Evolutionary conservation across 1,140 invertebrate genomes (phyloP).

Genomic region (Drosophila kohkoa): DNA sequence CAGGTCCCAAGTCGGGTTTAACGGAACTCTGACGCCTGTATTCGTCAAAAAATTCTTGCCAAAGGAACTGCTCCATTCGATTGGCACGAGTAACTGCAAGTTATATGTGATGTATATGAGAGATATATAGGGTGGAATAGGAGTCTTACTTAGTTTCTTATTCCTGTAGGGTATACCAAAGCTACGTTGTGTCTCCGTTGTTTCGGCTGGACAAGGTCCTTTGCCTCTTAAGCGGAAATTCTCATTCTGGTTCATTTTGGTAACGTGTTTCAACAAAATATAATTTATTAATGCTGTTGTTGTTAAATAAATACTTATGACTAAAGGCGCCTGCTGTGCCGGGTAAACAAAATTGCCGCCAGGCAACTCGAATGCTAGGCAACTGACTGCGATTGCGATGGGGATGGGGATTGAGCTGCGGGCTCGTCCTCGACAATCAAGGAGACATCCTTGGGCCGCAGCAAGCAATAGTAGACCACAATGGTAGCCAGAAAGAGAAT

Average conservation of each 20-base stretch:
- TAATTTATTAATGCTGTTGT: slow-evolving; percentile 61
- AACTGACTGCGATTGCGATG: slow-evolving; percentile 35
- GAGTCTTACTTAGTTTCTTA: slow-evolving; percentile 51
- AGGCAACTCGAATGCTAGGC: slow-evolving; percentile 37
- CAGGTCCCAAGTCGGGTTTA: slow-evolving; percentile 15
- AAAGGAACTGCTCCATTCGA: slow-evolving; percentile 70
- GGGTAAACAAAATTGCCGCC: slow-evolving; percentile 32
- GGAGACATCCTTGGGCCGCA: slow-evolving; percentile 86
- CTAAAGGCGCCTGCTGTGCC: slow-evolving; percentile 30
- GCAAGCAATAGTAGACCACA: slow-evolving; percentile 86
- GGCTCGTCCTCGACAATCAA: slow-evolving; percentile 77
- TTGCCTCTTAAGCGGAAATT: slow-evolving; percentile 33
- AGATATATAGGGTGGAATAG: not conserved
- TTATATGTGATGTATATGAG: not conserved
- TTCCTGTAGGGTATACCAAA: slow-evolving; percentile 62
- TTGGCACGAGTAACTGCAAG: slow-evolving; percentile 62
- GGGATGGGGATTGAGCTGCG: not conserved
- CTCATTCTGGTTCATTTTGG: slow-evolving; percentile 4
- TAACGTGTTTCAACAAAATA: slow-evolving; percentile 48
- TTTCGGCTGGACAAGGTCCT: slow-evolving; percentile 44
- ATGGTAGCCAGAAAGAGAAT: slow-evolving; percentile 86
- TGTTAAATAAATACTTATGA: slow-evolving; percentile 15
- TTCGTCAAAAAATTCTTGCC: slow-evolving; percentile 74
- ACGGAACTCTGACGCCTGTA: slow-evolving; percentile 63
- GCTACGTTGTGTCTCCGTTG: slow-evolving; percentile 59